Evolutionary conservation across 2,797 vertebrate genomes (phyloP).

Genomic region (Pangasius mekongensis): DNA sequence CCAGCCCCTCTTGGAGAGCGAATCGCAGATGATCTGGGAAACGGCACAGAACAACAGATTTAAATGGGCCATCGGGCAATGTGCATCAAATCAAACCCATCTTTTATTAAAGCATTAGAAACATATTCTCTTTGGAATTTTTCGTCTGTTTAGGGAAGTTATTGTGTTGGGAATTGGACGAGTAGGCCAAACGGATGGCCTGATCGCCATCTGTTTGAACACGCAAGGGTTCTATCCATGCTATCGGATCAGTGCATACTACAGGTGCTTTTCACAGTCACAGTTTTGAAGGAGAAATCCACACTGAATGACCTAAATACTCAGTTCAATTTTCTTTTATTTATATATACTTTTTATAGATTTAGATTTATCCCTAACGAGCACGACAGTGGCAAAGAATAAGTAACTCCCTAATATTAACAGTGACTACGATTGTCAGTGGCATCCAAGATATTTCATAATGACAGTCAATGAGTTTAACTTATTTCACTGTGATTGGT

Average conservation of each 20-base stretch:
- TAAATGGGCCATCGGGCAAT: slow-evolving; percentile 71
- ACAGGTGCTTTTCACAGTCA: slow-evolving; percentile 23
- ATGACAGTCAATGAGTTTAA: not conserved
- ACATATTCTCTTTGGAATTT: slow-evolving; percentile 76
- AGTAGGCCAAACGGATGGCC: slow-evolving; percentile 64
- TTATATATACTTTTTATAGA: no score
- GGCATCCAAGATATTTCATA: no score
- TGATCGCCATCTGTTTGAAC: slow-evolving; percentile 74
- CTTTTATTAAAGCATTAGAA: slow-evolving; percentile 77
- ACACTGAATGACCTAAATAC: not conserved
- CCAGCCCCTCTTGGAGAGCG: slow-evolving; percentile 55
- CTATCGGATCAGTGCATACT: not conserved
- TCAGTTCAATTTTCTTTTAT: not conserved
- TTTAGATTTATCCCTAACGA: no score
- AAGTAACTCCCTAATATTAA: no score
- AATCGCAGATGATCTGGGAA: slow-evolving; percentile 67
- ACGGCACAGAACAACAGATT: slow-evolving; percentile 74
- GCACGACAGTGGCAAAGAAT: no score
- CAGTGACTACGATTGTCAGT: no score
- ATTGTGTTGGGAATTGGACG: slow-evolving; percentile 73
- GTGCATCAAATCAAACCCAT: slow-evolving; percentile 71
- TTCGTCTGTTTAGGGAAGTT: slow-evolving; percentile 73
- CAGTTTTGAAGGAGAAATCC: not conserved
- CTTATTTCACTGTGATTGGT: not conserved
- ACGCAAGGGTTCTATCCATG: slow-evolving; percentile 48